Evolutionary conservation across 2,888 invertebrate genomes (phyloP).

Genomic region (Hypena proboscidalis): DNA sequence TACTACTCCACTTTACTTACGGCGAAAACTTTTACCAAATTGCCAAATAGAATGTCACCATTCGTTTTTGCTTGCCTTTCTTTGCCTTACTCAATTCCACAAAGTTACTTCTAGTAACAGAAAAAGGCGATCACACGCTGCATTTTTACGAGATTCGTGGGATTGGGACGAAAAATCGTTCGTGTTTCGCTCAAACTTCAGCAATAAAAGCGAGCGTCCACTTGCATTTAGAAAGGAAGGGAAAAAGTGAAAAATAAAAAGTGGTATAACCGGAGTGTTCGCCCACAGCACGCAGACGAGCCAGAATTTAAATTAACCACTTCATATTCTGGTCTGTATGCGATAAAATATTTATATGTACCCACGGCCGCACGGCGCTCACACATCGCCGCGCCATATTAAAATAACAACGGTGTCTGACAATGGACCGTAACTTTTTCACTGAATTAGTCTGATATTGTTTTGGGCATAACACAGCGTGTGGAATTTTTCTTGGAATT

Average conservation of each 20-base stretch:
- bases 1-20: not conserved
- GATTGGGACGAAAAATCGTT: conserved; percentile 46
- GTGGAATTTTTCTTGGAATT: not conserved
- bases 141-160: conserved; percentile 38
- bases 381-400: conserved; percentile 49
- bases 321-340: conserved; percentile 68
- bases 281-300: conserved; percentile 53
- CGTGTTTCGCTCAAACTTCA: conserved; percentile 44
- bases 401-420: conserved; percentile 48
- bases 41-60: conserved; percentile 9
- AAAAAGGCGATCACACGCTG: conserved; percentile 19
- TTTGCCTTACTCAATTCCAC: conserved; percentile 24
- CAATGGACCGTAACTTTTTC: conserved; percentile 38
- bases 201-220: conserved; percentile 51
- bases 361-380: conserved; percentile 53
- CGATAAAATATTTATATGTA: conserved; percentile 73
- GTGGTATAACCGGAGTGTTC: conserved; percentile 48
- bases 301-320: conserved; percentile 78
- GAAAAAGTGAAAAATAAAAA: conserved; percentile 54
- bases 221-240: conserved; percentile 52
- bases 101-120: conserved; percentile 22
- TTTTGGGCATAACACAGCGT: conserved; percentile 11
- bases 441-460: conserved; percentile 33
- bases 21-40: not conserved
- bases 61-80: conserved; percentile 17